A percentile compares a stretch with the other conserved stretches of the same genome.
These are phyloP conservation scores for Papilio elwesi DNA, from an alignment of 2,888 invertebrate genomes.

Conservation along the genomic window DNA sequence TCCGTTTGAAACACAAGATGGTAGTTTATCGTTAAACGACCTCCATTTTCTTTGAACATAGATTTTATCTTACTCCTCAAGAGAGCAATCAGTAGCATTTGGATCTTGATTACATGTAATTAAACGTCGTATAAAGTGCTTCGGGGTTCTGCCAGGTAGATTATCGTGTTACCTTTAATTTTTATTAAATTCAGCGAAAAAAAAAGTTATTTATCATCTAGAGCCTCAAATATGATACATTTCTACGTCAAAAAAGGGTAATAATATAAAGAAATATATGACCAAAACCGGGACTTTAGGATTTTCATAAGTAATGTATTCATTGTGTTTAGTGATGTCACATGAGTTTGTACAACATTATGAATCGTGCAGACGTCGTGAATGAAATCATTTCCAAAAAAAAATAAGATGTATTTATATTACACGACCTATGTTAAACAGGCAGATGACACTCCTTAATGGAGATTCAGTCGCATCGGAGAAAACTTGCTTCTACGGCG, in stretches of 20 bases:
- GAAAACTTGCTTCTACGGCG: background rate
- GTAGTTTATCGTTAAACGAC: conserved; percentile 10
- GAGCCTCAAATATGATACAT: background rate
- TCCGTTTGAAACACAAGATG: conserved; percentile 4
- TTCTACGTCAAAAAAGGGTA: background rate
- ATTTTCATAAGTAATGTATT: no score
- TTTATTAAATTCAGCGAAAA: background rate
- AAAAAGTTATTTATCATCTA: background rate
- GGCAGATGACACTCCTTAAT: background rate
- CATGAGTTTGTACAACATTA: no score
- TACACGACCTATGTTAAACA: background rate
- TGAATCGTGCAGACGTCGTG: no score
- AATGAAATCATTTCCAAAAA: no score
- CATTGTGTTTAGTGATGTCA: no score
- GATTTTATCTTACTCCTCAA: conserved; percentile 3
- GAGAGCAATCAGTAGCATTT: background rate
- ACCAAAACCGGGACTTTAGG: no score
- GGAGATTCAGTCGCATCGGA: background rate
- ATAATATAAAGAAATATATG: no score
- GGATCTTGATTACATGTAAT: conserved; percentile 16
- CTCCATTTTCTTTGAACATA: conserved; percentile 1
- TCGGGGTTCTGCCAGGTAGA: background rate
- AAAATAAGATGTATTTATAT: background rate
- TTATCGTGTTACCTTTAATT: background rate
- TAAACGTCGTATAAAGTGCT: conserved; percentile 4